These are phyloP conservation scores for Lasioglossum leucozonium DNA, from an alignment of 2,888 invertebrate species.

Conservation along the genomic window DNA sequence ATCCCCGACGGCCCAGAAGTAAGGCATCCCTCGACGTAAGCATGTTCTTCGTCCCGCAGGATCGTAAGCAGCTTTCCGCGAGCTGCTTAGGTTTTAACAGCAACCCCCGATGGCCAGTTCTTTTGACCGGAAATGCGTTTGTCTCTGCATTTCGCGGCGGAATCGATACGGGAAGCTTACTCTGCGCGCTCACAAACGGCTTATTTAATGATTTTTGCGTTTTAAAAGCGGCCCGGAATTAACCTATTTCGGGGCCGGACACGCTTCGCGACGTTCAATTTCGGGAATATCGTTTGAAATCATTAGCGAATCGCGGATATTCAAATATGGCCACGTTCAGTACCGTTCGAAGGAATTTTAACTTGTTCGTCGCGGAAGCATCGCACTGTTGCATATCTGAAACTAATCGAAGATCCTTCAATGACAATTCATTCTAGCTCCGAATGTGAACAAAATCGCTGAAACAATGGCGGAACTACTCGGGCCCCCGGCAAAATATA, in stretches of 20 bases:
- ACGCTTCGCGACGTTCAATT: neutral
- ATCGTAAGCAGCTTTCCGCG: conserved; percentile 71
- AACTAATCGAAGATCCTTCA: no score
- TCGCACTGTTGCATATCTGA: no score
- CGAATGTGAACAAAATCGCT: no score
- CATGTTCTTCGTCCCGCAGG: conserved; percentile 63
- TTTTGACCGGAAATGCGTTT: conserved; percentile 57
- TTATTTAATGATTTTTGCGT: conserved; percentile 23
- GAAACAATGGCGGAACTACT: no score
- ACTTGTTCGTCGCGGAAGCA: neutral
- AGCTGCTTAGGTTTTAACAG: conserved; percentile 72
- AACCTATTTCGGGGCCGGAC: neutral
- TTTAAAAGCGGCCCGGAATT: conserved; percentile 28
- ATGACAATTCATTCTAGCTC: no score
- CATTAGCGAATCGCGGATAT: neutral
- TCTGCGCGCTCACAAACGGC: conserved; percentile 20
- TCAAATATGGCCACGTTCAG: no score
- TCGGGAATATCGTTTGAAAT: neutral
- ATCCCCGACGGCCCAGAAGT: neutral
- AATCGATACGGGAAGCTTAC: conserved; percentile 35
- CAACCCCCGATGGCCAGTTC: conserved; percentile 57
- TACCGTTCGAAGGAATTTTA: neutral
- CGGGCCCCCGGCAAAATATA: no score
- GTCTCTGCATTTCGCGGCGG: conserved; percentile 18
- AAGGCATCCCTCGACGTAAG: conserved; percentile 12